phyloP scores from a whole-genome alignment of 2,888 invertebrate species.

The Ethmia dodecea region DNA sequence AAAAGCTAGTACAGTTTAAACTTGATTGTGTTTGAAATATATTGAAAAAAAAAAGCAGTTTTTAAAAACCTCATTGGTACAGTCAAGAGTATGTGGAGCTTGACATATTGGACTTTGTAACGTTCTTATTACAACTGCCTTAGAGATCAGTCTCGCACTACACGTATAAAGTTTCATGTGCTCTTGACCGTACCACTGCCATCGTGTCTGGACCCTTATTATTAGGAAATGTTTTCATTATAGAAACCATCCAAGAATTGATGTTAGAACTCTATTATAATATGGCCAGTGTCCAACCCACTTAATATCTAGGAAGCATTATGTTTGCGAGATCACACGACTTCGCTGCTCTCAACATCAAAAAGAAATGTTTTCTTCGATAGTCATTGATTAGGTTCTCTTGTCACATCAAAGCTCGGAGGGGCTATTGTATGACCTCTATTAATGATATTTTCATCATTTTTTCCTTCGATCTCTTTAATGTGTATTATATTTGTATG shows the following conservation, averaged over 20 bases:
- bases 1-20: too few species aligned
- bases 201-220: too few species aligned
- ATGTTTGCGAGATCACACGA: constrained; percentile 25
- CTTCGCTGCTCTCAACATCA: constrained; percentile 36
- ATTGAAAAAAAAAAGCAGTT: too few species aligned
- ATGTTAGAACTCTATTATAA: constrained; percentile 11
- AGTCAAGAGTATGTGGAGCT: too few species aligned
- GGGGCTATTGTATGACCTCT: constrained; percentile 44
- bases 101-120: too few species aligned
- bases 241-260: constrained; percentile 1
- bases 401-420: constrained; percentile 68
- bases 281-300: constrained; percentile 19
- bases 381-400: constrained; percentile 62
- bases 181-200: too few species aligned
- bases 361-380: constrained; percentile 51
- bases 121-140: too few species aligned
- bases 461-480: constrained; percentile 40
- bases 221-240: neutral
- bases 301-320: constrained; percentile 25
- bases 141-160: too few species aligned
- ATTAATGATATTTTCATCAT: constrained; percentile 54
- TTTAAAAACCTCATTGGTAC: too few species aligned
- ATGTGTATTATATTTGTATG: constrained; percentile 11
- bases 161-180: too few species aligned
- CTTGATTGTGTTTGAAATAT: too few species aligned